Evolutionary conservation across 2,888 invertebrate species (phyloP).

Genomic region (Tipula vernalis): DNA sequence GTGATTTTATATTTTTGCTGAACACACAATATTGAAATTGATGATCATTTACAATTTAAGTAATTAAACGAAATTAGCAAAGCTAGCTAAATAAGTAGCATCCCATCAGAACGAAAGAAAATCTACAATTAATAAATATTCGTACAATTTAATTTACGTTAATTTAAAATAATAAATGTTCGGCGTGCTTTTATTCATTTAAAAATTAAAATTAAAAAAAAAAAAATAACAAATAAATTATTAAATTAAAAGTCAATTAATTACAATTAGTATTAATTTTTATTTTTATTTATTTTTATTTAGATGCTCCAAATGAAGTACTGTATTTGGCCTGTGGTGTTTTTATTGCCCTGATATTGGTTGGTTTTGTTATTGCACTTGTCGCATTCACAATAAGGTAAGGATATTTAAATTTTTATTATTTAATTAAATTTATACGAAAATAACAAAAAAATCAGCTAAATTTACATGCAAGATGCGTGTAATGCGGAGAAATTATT

Average conservation of each 20-base stretch:
- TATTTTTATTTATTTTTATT: conserved; percentile 14
- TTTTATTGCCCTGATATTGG: conserved; percentile 69
- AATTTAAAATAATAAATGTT: neutral
- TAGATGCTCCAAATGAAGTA: conserved; percentile 74
- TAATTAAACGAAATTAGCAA: neutral
- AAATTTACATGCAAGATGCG: no score
- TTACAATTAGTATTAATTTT: conserved; percentile 1
- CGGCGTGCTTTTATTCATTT: neutral
- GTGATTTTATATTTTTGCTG: no score
- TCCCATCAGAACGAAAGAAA: neutral
- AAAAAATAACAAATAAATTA: neutral
- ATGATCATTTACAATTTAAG: neutral
- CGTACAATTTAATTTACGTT: neutral
- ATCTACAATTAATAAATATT: neutral
- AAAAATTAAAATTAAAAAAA: neutral
- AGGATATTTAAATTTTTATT: conserved; percentile 19
- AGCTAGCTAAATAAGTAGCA: neutral
- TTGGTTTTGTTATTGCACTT: conserved; percentile 66
- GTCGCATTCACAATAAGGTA: conserved; percentile 74
- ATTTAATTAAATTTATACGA: neutral
- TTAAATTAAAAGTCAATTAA: neutral
- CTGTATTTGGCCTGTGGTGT: conserved; percentile 76
- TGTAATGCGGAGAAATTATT: no score
- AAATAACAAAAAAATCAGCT: neutral
- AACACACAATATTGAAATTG: neutral